These are phyloP conservation scores for Hirtodrosophila histrioides DNA, from an alignment of 2,888 invertebrate genomes.

Conservation along the genomic window DNA sequence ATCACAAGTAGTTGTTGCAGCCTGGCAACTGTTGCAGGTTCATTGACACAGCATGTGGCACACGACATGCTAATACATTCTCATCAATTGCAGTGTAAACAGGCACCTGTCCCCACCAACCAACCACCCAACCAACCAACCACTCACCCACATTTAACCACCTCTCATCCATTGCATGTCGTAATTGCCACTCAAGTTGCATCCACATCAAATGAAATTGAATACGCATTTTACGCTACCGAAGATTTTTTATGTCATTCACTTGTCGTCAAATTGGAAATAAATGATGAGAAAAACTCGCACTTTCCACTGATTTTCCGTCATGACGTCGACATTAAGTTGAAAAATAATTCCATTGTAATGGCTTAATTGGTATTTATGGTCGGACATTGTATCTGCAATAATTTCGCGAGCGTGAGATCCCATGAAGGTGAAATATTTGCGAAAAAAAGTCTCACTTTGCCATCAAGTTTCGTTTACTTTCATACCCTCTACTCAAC, in stretches of 20 bases:
- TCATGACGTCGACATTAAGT: slow-evolving; percentile 44
- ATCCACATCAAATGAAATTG: slow-evolving; percentile 19
- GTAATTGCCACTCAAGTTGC: slow-evolving; percentile 29
- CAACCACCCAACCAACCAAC: neutral
- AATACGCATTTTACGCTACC: slow-evolving; percentile 50
- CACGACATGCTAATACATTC: slow-evolving; percentile 58
- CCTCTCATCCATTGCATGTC: slow-evolving; percentile 23
- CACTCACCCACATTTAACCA: slow-evolving; percentile 3
- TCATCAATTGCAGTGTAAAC: slow-evolving; percentile 35
- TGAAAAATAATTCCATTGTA: slow-evolving; percentile 53
- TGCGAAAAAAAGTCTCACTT: slow-evolving; percentile 36
- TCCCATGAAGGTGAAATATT: slow-evolving; percentile 25
- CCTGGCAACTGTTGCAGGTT: slow-evolving; percentile 48
- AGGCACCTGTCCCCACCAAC: slow-evolving; percentile 13
- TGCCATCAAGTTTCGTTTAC: slow-evolving; percentile 3
- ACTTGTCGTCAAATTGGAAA: slow-evolving; percentile 35
- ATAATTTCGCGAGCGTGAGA: slow-evolving; percentile 55
- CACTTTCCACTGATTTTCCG: slow-evolving; percentile 38
- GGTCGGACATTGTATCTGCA: slow-evolving; percentile 30
- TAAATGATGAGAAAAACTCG: slow-evolving; percentile 42
- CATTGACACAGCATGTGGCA: slow-evolving; percentile 56
- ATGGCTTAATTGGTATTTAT: slow-evolving; percentile 76
- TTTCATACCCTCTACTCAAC: neutral
- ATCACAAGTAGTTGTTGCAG: slow-evolving; percentile 47
- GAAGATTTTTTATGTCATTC: slow-evolving; percentile 61